These are phyloP conservation scores for Hippocampus zosterae DNA, from an alignment of 2,113 vertebrate genomes.

Conservation along the genomic window DNA sequence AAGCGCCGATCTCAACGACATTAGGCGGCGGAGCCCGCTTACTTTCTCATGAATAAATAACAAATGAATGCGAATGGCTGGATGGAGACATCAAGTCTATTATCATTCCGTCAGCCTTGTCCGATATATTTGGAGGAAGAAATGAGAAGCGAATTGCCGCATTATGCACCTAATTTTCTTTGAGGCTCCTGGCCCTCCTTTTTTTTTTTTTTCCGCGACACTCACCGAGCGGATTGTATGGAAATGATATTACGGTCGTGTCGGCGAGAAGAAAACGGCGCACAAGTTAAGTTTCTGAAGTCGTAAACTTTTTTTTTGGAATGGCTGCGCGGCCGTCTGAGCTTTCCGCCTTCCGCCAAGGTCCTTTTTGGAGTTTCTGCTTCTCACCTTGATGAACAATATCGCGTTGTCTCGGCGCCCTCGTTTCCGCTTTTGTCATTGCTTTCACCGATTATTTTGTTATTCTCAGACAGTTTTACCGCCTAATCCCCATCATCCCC, in stretches of 20 bases:
- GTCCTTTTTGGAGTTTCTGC: constrained; percentile 18
- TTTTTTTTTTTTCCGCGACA: constrained; percentile 18
- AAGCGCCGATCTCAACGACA: constrained; percentile 44
- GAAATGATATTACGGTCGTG: constrained; percentile 25
- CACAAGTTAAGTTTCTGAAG: constrained; percentile 4
- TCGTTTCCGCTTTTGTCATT: constrained; percentile 28
- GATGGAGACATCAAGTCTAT: constrained; percentile 58
- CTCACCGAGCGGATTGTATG: constrained; percentile 30
- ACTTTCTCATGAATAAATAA: constrained; percentile 68
- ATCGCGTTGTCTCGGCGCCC: constrained; percentile 23
- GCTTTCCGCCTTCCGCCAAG: constrained; percentile 17
- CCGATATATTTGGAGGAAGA: constrained; percentile 37
- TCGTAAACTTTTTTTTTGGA: neutral
- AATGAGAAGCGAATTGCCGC: constrained; percentile 57
- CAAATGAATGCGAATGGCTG: constrained; percentile 48
- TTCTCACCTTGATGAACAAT: constrained; percentile 27
- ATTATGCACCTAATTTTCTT: constrained; percentile 53
- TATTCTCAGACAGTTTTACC: constrained; percentile 47
- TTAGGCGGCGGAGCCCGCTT: constrained; percentile 46
- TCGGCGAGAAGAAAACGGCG: constrained; percentile 19
- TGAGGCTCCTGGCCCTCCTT: constrained; percentile 31
- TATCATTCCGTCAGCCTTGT: constrained; percentile 44
- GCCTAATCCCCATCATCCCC: constrained; percentile 50
- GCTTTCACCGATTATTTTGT: constrained; percentile 56
- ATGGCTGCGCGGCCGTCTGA: neutral